Conservation (phyloP, 64 coral and sea anemone species). For the Anthopleura sola region DNA sequence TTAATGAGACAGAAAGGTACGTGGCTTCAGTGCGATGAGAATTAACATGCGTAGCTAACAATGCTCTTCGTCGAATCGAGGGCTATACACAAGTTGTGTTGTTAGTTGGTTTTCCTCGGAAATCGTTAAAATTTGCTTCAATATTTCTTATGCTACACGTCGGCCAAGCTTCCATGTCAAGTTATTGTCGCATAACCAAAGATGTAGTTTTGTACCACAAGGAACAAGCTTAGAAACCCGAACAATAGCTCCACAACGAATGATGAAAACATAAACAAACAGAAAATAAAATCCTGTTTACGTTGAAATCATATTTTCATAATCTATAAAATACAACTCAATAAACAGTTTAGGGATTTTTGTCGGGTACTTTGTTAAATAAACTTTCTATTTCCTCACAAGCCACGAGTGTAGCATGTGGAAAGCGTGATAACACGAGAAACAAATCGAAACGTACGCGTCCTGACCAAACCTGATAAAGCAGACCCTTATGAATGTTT, state of each 20-base stretch:
- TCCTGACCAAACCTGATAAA: slow-evolving; percentile 8
- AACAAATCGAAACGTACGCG: background rate
- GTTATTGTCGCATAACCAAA: background rate
- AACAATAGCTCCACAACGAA: background rate
- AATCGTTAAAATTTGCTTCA: background rate
- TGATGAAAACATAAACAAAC: background rate
- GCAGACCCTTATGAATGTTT: background rate
- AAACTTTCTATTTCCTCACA: background rate
- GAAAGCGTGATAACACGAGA: background rate
- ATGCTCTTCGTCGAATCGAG: background rate
- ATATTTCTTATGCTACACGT: too few species aligned
- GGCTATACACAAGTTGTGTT: background rate
- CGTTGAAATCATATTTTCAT: background rate
- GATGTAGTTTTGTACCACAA: background rate
- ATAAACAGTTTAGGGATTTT: background rate
- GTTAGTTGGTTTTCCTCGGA: background rate
- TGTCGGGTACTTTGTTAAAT: background rate
- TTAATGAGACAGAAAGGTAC: background rate
- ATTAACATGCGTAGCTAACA: too few species aligned
- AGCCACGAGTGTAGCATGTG: background rate
- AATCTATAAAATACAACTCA: background rate
- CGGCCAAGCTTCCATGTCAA: background rate
- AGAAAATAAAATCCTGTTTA: background rate
- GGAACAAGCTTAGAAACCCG: background rate
- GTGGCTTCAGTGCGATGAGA: background rate